phyloP scores from a whole-genome alignment of 2,113 vertebrate species.

The Aix galericulata region DNA sequence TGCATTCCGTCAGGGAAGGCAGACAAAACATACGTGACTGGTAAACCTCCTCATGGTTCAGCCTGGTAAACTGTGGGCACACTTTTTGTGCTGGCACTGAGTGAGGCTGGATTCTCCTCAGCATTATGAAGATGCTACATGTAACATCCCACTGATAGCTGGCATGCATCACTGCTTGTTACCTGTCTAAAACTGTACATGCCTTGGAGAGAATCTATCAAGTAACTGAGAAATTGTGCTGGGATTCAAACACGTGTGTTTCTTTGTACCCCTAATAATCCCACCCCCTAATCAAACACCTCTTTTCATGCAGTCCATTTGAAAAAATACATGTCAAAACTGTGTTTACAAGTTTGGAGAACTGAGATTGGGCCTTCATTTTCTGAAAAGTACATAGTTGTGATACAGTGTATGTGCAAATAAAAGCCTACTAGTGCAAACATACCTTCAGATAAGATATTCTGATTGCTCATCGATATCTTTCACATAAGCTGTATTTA shows the following conservation, averaged over 20 bases:
- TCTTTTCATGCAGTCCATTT: background rate
- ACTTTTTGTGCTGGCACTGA: background rate
- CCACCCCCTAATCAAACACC: rapidly evolving
- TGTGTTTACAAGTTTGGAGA: background rate
- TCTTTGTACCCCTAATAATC: background rate
- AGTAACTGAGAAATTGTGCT: background rate
- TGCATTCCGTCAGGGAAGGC: background rate
- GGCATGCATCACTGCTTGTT: background rate
- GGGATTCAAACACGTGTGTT: rapidly evolving
- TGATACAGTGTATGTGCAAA: background rate
- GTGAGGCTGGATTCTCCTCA: background rate
- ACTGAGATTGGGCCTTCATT: background rate
- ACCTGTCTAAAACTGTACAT: background rate
- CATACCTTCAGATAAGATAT: background rate
- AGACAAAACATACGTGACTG: rapidly evolving
- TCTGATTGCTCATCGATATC: background rate
- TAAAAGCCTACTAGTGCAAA: background rate
- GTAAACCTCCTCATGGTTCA: background rate
- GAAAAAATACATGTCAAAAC: background rate
- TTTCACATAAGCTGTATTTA: background rate
- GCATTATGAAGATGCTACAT: background rate
- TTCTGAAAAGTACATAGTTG: background rate
- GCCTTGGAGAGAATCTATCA: background rate
- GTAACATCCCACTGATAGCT: background rate
- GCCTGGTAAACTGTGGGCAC: background rate